Evolutionary conservation across 1,140 invertebrate genomes (phyloP).

Genomic region (Scaptodrosophila lebanonensis): DNA sequence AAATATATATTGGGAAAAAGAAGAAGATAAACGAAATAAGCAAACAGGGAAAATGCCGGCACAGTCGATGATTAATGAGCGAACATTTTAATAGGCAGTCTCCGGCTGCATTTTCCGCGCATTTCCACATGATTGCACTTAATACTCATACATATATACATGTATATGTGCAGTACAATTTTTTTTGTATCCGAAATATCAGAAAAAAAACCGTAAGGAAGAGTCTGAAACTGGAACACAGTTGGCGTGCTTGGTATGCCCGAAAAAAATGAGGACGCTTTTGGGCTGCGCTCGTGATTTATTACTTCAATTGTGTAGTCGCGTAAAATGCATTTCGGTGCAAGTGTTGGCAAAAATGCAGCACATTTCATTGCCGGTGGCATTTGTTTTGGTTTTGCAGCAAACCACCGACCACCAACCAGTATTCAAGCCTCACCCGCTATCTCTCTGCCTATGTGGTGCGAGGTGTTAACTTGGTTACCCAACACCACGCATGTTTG

Average conservation of each 20-base stretch:
- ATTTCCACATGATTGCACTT: constrained; percentile 72
- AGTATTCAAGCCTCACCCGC: background rate
- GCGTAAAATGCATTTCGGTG: constrained; percentile 73
- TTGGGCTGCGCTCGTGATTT: constrained; percentile 52
- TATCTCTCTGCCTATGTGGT: constrained; percentile 4
- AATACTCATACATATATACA: constrained; percentile 46
- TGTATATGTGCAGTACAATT: constrained; percentile 31
- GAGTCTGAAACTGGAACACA: too few species aligned
- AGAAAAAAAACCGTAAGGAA: too few species aligned
- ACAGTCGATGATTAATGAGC: constrained; percentile 64
- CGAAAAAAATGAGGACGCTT: constrained; percentile 19
- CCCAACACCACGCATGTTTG: constrained; percentile 52
- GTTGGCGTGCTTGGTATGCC: too few species aligned
- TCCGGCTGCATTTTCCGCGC: constrained; percentile 57
- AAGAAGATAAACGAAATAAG: constrained; percentile 35
- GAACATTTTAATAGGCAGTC: constrained; percentile 72
- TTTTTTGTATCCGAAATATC: constrained; percentile 17
- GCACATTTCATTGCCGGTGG: constrained; percentile 68
- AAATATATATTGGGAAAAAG: constrained; percentile 17
- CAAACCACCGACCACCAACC: background rate
- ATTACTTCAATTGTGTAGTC: constrained; percentile 74
- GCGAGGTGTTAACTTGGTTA: constrained; percentile 63
- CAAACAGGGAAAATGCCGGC: constrained; percentile 14
- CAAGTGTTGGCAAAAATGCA: constrained; percentile 32
- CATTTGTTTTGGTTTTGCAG: constrained; percentile 50